These are phyloP conservation scores for Colletes gigas DNA, from an alignment of 1,140 invertebrate genomes.

Conservation along the genomic window DNA sequence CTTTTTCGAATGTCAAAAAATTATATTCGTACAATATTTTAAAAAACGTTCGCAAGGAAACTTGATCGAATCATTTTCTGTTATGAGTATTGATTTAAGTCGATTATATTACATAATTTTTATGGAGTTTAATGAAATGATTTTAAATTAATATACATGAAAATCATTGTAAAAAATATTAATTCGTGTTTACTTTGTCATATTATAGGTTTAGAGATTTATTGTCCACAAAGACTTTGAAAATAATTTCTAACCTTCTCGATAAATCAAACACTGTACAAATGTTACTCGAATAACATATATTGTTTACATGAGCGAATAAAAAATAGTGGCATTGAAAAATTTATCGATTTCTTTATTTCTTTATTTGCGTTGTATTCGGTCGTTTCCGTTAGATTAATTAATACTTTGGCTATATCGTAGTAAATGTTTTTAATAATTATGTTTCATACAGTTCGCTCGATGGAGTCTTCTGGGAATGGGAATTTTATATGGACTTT, in stretches of 20 bases:
- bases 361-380: not conserved
- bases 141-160: not conserved
- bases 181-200: slow-evolving; percentile 44
- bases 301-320: not conserved
- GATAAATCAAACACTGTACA: not conserved
- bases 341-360: not conserved
- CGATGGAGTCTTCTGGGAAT: slow-evolving; percentile 87
- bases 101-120: slow-evolving; percentile 60
- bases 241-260: not conserved
- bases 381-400: not conserved
- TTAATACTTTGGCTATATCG: slow-evolving; percentile 12
- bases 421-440: slow-evolving; percentile 23
- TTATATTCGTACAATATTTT: not conserved
- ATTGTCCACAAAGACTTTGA: not conserved
- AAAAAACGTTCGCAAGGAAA: too few species aligned
- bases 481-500: slow-evolving; percentile 87
- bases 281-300: not conserved
- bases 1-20: not conserved
- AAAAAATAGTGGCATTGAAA: slow-evolving; percentile 33
- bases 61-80: not conserved
- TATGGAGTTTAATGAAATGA: slow-evolving; percentile 58
- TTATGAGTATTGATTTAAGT: not conserved
- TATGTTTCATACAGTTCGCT: slow-evolving; percentile 82
- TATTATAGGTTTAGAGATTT: not conserved
- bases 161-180: slow-evolving; percentile 17